These are phyloP conservation scores for Macrophya alboannulata DNA, from an alignment of 2,888 invertebrate species.

Conservation along the genomic window DNA sequence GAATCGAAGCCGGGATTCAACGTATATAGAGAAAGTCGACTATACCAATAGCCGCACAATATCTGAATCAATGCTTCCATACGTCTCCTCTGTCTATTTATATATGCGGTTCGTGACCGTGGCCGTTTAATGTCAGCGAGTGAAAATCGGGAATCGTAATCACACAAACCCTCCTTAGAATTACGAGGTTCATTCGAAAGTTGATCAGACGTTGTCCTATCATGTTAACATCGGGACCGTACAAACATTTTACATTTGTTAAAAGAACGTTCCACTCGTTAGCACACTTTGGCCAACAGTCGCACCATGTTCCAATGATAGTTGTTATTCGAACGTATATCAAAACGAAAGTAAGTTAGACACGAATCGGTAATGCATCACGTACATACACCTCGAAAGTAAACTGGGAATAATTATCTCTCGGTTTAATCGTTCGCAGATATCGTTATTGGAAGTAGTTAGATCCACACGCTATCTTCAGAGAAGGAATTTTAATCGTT, in stretches of 20 bases:
- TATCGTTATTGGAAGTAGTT: not conserved
- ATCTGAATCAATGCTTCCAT: conserved; percentile 20
- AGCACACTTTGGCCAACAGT: not conserved
- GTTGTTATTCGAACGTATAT: not conserved
- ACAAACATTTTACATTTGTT: conserved; percentile 23
- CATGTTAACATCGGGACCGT: not conserved
- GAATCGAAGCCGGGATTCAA: not conserved
- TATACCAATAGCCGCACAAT: not conserved
- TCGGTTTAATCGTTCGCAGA: not conserved
- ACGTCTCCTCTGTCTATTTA: conserved; percentile 26
- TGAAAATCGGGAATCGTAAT: conserved; percentile 34
- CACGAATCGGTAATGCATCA: not conserved
- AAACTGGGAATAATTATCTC: not conserved
- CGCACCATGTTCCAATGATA: not conserved
- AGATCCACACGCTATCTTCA: not conserved
- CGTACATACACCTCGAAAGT: not conserved
- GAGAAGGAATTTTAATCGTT: not conserved
- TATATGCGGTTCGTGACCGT: conserved; percentile 36
- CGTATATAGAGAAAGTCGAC: conserved; percentile 44
- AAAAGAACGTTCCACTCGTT: not conserved
- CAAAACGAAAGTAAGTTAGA: conserved; percentile 15
- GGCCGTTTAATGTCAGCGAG: conserved; percentile 3
- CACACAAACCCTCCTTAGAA: conserved; percentile 7
- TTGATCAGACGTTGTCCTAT: not conserved
- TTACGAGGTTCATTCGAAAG: conserved; percentile 28